Base-by-base conservation (phyloP, 2,888 invertebrate genomes). In the Portevinia maculata region DNA sequence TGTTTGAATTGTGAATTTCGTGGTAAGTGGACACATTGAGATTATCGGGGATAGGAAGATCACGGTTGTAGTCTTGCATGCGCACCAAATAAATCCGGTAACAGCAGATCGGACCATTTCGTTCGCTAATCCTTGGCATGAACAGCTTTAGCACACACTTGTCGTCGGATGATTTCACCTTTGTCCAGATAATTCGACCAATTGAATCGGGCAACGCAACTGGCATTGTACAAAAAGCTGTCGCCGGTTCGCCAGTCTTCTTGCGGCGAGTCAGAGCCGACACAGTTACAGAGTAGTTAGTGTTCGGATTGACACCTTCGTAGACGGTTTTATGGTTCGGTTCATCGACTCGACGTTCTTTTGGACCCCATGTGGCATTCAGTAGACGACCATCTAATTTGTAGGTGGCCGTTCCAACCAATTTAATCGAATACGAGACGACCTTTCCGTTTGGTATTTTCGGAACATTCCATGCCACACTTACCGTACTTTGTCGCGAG, bases 81-180 rank as follows among this genome's bases (percentile, higher is more conserved):
- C 94, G 93, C 0, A 97, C 94, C 89, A 97, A 91, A 90, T 95
- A 95, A 44, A 97, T 92, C 85, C 96, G 93, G 89, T 96, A 96
- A 87, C 97, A 97, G 89, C 97, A 97, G 86, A 97, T 96, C 0
- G 95, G 95, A 0, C 97, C 97, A 87, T 97, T 97, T 65, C 97
- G 91, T 88, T 97, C 96, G 0, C 96, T 94, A 34, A 97, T 92
- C 84, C 95, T 92, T 0, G 96, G 96, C 85, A 97, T 89, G 85
- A 93, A 93, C 85, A 97, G 91, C 87, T 95, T 95, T 85, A 96
- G 94, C 86, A 96, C 92, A 90, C 94, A 95, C 86, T 93, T 93
- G 19, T 94, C 94, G 59, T 93, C 92, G 39, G 92, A 93, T 21
- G 88, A 87, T 79, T 93, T 92, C 39, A 94, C 91, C 87, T 94